Conservation (phyloP, 2,888 invertebrate species). For the Leucoptera coffeella region DNA sequence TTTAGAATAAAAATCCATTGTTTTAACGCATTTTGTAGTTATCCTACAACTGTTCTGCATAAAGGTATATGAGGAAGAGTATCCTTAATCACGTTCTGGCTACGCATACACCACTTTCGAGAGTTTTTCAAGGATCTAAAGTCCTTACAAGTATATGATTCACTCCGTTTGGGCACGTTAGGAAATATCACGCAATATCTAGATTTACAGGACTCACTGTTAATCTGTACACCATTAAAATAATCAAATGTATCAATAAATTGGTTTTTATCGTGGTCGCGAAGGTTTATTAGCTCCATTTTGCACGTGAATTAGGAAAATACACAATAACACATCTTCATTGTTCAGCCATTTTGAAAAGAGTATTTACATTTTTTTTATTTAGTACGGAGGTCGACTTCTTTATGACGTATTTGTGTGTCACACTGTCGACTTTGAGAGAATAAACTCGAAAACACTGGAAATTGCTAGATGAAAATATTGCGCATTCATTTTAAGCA, state of each 20-base stretch:
- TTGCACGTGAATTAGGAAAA: slow-evolving; percentile 23
- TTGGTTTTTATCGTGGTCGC: slow-evolving; percentile 21
- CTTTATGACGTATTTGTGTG: too few species aligned
- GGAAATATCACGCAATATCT: slow-evolving; percentile 10
- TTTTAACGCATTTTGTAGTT: slow-evolving; percentile 18
- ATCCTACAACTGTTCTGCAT: slow-evolving; percentile 11
- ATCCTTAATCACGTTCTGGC: slow-evolving; percentile 23
- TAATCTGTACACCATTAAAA: slow-evolving; percentile 15
- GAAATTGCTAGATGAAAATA: too few species aligned
- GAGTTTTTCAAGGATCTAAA: slow-evolving; percentile 14
- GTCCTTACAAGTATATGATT: slow-evolving; percentile 14
- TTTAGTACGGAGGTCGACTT: too few species aligned
- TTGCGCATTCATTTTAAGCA: too few species aligned
- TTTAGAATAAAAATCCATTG: slow-evolving; percentile 10
- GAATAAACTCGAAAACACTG: too few species aligned
- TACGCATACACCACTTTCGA: slow-evolving; percentile 18
- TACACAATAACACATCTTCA: slow-evolving; percentile 29
- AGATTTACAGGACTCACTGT: slow-evolving; percentile 14
- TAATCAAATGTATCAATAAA: slow-evolving; percentile 17
- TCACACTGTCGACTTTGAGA: too few species aligned
- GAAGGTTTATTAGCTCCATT: slow-evolving; percentile 36
- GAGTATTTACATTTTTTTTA: too few species aligned
- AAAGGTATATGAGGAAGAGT: slow-evolving; percentile 10
- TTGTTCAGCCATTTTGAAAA: slow-evolving; percentile 47
- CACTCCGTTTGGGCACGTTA: too few species aligned